phyloP scores from a whole-genome alignment of 2,113 vertebrate species.

The Gobiocypris rarus region DNA sequence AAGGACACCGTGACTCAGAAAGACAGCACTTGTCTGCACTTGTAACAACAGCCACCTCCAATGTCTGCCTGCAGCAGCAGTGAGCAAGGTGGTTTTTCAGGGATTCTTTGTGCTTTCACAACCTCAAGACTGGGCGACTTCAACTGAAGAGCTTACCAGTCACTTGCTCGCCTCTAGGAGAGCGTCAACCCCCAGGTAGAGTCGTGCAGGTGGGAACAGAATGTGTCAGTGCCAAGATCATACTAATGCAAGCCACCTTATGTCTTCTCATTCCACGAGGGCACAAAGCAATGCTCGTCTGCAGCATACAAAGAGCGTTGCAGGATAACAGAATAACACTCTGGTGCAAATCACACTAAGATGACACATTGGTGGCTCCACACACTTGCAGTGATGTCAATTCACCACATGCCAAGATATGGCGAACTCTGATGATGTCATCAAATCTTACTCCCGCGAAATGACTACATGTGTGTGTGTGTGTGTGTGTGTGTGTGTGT shows the following conservation, averaged over 20 bases:
- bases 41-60: slow-evolving; percentile 49
- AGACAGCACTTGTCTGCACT: slow-evolving; percentile 49
- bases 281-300: slow-evolving; percentile 18
- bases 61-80: slow-evolving; percentile 53
- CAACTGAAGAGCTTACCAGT: slow-evolving; percentile 49
- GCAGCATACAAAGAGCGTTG: not conserved
- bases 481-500: too few species aligned
- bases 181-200: slow-evolving; percentile 42
- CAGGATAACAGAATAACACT: slow-evolving; percentile 11
- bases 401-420: too few species aligned
- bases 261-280: not conserved
- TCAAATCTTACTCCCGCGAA: too few species aligned
- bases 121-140: slow-evolving; percentile 52
- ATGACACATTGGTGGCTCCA: not conserved
- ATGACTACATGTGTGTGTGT: too few species aligned
- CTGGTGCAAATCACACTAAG: not conserved
- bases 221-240: slow-evolving; percentile 41
- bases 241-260: slow-evolving; percentile 48
- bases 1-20: slow-evolving; percentile 57
- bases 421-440: too few species aligned
- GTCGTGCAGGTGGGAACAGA: slow-evolving; percentile 35
- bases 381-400: too few species aligned
- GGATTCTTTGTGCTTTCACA: slow-evolving; percentile 55
- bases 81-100: slow-evolving; percentile 32
- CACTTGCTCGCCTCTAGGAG: slow-evolving; percentile 48